Conservation (phyloP, 2,113 vertebrate genomes). For the Tragelaphus buxtoni region DNA sequence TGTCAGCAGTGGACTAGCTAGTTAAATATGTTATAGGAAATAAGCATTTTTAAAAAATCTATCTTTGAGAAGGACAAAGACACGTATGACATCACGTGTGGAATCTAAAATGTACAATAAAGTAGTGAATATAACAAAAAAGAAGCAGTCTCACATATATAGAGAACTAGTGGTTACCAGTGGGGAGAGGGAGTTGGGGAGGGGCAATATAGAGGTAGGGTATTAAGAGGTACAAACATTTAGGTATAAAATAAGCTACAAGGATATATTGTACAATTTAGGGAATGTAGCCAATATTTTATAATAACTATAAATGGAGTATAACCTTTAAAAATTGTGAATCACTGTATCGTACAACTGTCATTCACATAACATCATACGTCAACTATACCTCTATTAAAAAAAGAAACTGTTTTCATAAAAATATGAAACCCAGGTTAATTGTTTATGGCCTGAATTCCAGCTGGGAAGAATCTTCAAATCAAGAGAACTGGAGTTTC, state of each 20-base stretch:
- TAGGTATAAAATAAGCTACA: neutral
- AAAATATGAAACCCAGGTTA: neutral
- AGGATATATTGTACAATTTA: neutral
- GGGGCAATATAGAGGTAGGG: neutral
- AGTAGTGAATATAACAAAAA: neutral
- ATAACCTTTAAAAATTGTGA: neutral
- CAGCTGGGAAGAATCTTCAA: conserved; percentile 77
- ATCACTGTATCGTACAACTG: neutral
- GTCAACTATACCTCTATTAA: neutral
- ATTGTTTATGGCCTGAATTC: conserved; percentile 34
- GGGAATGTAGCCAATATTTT: neutral
- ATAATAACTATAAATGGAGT: neutral
- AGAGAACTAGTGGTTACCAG: neutral
- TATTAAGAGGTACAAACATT: neutral
- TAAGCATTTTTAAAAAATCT: neutral
- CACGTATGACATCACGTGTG: neutral
- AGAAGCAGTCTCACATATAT: neutral
- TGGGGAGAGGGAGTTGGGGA: neutral
- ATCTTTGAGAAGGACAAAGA: neutral
- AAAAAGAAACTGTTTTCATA: neutral
- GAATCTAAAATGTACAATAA: neutral
- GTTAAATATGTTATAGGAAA: neutral
- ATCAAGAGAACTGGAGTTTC: conserved; percentile 80
- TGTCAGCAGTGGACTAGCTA: neutral
- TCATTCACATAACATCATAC: neutral